These are phyloP conservation scores for Pelmatolapia mariae DNA, from an alignment of 2,113 vertebrate species.

Conservation along the genomic window DNA sequence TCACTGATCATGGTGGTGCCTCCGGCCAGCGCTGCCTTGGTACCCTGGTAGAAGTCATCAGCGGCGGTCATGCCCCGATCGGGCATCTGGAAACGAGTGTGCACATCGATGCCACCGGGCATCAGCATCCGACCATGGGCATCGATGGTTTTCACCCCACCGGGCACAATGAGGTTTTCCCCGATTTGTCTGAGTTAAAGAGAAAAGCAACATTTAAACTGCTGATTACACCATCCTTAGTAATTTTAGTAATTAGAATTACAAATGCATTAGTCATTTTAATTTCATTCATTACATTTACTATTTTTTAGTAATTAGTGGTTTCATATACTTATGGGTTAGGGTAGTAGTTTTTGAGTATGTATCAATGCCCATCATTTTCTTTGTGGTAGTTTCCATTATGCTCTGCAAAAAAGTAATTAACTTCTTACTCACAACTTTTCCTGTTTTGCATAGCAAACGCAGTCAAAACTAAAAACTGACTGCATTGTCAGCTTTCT, in stretches of 20 bases:
- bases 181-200: constrained; percentile 86
- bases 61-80: constrained; percentile 91
- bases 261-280: not conserved
- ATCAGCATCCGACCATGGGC: constrained; percentile 95
- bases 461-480: not conserved
- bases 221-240: not conserved
- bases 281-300: not conserved
- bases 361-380: not conserved
- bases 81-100: constrained; percentile 98
- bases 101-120: constrained; percentile 93
- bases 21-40: constrained; percentile 87
- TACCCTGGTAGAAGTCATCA: constrained; percentile 97
- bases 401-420: not conserved
- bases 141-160: constrained; percentile 95
- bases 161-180: constrained; percentile 96
- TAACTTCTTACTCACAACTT: not conserved
- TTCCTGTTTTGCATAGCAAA: not conserved
- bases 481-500: not conserved
- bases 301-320: not conserved
- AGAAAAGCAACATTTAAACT: not conserved
- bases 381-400: not conserved
- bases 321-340: not conserved
- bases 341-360: not conserved
- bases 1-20: constrained; percentile 99
- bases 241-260: not conserved